Percentiles rank a stretch among this genome's conserved stretches.
Evolutionary conservation across 2,113 vertebrate species (phyloP).

Genomic region (Morone saxatilis): DNA sequence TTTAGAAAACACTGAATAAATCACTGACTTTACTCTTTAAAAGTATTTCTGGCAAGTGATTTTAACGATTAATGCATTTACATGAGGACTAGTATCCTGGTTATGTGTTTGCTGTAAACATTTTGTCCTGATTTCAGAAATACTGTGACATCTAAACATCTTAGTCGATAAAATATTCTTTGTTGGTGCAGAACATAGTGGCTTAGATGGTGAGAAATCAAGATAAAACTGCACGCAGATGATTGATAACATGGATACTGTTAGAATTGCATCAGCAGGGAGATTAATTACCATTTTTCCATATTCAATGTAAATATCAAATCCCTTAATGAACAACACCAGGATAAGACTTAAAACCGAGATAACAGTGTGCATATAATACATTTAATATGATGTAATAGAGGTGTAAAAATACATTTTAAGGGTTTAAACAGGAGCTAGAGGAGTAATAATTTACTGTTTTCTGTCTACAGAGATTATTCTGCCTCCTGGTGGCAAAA

Average conservation of each 20-base stretch:
- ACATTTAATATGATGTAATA: background rate
- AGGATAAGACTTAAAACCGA: background rate
- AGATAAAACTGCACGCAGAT: background rate
- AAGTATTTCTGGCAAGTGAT: background rate
- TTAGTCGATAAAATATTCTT: too few species aligned
- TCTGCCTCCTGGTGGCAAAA: slow-evolving; percentile 61
- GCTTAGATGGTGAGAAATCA: background rate
- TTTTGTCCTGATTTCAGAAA: background rate
- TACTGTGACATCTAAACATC: background rate
- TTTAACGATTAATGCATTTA: background rate
- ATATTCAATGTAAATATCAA: too few species aligned
- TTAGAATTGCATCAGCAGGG: background rate
- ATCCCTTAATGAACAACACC: too few species aligned
- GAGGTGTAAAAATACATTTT: background rate
- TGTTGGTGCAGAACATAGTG: background rate
- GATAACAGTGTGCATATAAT: background rate
- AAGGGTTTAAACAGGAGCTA: background rate
- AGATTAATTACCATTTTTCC: background rate
- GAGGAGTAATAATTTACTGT: background rate
- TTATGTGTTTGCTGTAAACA: background rate
- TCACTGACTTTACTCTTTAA: background rate
- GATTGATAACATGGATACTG: background rate
- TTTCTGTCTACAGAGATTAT: background rate
- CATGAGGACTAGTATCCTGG: background rate
- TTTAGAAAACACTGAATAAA: background rate